Conservation (phyloP, 1,140 invertebrate species). For the Hycleus phaleratus region DNA sequence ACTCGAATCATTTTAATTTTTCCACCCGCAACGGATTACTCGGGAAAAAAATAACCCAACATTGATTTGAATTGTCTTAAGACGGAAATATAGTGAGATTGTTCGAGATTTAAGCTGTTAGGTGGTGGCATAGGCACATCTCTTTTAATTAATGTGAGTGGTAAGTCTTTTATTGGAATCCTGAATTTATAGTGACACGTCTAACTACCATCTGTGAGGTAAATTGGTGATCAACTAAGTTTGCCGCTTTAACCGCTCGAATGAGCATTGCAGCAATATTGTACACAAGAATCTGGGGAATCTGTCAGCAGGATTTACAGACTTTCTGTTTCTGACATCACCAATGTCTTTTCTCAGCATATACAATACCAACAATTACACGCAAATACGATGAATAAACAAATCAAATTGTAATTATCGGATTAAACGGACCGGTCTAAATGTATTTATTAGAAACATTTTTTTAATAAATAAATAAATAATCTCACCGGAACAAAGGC, state of each 20-base stretch:
- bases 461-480: too few species aligned
- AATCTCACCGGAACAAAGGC: conserved; percentile 5
- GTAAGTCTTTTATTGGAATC: conserved; percentile 21
- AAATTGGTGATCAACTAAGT: conserved; percentile 31
- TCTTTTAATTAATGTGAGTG: conserved; percentile 15
- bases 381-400: too few species aligned
- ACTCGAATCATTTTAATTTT: too few species aligned
- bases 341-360: conserved; percentile 4
- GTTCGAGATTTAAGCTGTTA: too few species aligned
- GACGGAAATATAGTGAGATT: too few species aligned
- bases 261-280: conserved; percentile 20
- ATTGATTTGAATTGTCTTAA: too few species aligned
- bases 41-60: too few species aligned
- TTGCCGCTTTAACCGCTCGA: conserved; percentile 22
- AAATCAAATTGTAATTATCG: too few species aligned
- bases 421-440: too few species aligned
- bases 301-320: conserved; percentile 31
- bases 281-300: conserved; percentile 25
- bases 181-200: conserved; percentile 24
- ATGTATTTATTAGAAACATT: too few species aligned
- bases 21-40: too few species aligned
- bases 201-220: conserved; percentile 30
- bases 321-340: conserved; percentile 18
- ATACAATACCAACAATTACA: too few species aligned
- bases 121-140: conserved; percentile 3